A percentile compares a stretch with the other conserved stretches of the same genome.
These are phyloP conservation scores for Sphinx pinastri DNA, from an alignment of 2,888 invertebrate species.

Conservation along the genomic window DNA sequence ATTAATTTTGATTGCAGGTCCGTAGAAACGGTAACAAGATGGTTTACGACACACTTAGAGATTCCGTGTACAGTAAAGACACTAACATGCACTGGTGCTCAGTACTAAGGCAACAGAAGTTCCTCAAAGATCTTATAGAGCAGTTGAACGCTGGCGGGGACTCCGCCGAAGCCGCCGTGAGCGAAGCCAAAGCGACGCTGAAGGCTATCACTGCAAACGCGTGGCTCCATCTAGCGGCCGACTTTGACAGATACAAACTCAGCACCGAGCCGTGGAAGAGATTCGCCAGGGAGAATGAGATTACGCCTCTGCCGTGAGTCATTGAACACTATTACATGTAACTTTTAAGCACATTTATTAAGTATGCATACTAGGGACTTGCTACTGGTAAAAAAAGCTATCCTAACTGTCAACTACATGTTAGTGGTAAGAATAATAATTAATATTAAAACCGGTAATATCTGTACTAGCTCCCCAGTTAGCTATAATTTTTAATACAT, in stretches of 20 bases:
- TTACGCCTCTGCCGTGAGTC: constrained; percentile 59
- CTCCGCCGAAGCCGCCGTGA: constrained; percentile 70
- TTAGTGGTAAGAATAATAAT: too few relatives aligned
- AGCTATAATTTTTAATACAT: too few relatives aligned
- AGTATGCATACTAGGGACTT: too few relatives aligned
- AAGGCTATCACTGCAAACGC: constrained; percentile 81
- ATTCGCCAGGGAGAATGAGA: constrained; percentile 60
- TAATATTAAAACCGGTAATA: too few relatives aligned
- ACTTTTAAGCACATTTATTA: too few relatives aligned
- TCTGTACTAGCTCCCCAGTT: too few relatives aligned
- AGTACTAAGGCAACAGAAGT: constrained; percentile 90
- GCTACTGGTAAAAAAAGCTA: too few relatives aligned
- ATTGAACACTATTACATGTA: not conserved
- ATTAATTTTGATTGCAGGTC: constrained; percentile 48
- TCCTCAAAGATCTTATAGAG: constrained; percentile 87
- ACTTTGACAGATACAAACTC: constrained; percentile 85
- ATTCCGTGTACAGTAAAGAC: constrained; percentile 77
- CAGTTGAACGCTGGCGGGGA: constrained; percentile 80
- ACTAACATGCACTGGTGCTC: constrained; percentile 89
- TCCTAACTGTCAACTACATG: too few relatives aligned
- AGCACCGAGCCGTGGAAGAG: constrained; percentile 82
- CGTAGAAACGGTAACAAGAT: constrained; percentile 87
- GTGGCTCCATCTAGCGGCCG: constrained; percentile 89
- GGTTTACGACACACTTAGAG: constrained; percentile 74
- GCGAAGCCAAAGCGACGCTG: constrained; percentile 84